phyloP scores from a whole-genome alignment of 1,140 invertebrate genomes.

The Apocrypta bakeri region DNA sequence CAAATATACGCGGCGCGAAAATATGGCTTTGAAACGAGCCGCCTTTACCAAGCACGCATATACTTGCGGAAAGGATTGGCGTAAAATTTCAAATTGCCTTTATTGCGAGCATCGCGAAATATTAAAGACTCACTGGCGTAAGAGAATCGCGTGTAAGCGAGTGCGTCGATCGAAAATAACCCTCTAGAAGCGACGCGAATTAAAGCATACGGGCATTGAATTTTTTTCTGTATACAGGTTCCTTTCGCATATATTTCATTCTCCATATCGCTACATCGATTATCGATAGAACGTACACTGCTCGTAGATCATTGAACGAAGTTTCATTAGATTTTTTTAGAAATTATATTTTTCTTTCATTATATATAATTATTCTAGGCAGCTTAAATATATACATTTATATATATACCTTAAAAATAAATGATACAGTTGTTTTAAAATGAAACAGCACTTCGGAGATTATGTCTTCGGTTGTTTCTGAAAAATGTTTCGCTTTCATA shows the following conservation, averaged over 20 bases:
- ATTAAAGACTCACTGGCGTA: background rate
- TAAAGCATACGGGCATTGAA: background rate
- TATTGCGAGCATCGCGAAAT: background rate
- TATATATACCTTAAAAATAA: conserved; percentile 7
- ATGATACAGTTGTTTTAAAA: background rate
- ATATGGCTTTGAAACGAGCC: background rate
- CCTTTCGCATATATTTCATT: background rate
- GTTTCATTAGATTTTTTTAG: no score
- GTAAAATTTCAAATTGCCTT: background rate
- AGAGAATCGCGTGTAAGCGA: background rate
- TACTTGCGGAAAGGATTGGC: background rate
- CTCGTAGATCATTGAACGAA: no score
- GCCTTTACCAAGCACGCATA: background rate
- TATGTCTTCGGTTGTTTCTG: conserved; percentile 6
- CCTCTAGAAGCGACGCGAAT: background rate
- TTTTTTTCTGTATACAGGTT: background rate
- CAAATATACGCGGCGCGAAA: background rate
- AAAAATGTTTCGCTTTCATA: conserved; percentile 7
- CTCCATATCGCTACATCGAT: background rate
- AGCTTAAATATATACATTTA: background rate
- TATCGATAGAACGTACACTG: background rate
- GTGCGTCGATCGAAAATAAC: background rate
- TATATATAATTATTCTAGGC: no score
- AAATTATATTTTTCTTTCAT: no score
- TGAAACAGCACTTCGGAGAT: background rate